These are phyloP conservation scores for Limnodromus scolopaceus DNA, from an alignment of 2,797 vertebrate genomes.

Conservation along the genomic window DNA sequence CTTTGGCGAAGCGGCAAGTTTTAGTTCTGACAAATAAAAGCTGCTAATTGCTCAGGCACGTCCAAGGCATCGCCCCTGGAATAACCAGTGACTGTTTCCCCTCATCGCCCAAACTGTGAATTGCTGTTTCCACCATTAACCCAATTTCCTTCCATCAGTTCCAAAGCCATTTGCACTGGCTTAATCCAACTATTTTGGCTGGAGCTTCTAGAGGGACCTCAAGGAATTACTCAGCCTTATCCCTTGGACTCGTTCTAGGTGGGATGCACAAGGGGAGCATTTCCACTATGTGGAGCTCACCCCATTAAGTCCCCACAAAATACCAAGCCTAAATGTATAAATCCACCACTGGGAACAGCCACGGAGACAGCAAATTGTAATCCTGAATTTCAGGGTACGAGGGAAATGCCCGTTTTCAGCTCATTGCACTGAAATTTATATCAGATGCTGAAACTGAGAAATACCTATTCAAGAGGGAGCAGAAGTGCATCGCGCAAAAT, in stretches of 20 bases:
- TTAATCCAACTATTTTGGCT: not conserved
- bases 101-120: not conserved
- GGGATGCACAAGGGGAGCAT: rapidly evolving
- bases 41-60: not conserved
- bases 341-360: not conserved
- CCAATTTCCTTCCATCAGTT: not conserved
- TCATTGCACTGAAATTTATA: not conserved
- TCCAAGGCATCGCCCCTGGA: rapidly evolving
- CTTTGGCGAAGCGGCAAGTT: not conserved
- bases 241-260: not conserved
- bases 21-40: not conserved
- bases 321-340: not conserved
- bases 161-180: not conserved
- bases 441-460: not conserved
- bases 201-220: not conserved
- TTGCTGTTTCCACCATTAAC: not conserved
- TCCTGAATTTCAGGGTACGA: not conserved
- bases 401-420: not conserved
- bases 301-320: not conserved
- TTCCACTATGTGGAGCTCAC: not conserved
- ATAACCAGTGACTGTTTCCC: not conserved
- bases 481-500: rapidly evolving
- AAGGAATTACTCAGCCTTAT: not conserved
- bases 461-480: not conserved
- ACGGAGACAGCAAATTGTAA: not conserved